These are phyloP conservation scores for Tenualosa thibaudeaui DNA, from an alignment of 2,797 vertebrate species.

Conservation along the genomic window DNA sequence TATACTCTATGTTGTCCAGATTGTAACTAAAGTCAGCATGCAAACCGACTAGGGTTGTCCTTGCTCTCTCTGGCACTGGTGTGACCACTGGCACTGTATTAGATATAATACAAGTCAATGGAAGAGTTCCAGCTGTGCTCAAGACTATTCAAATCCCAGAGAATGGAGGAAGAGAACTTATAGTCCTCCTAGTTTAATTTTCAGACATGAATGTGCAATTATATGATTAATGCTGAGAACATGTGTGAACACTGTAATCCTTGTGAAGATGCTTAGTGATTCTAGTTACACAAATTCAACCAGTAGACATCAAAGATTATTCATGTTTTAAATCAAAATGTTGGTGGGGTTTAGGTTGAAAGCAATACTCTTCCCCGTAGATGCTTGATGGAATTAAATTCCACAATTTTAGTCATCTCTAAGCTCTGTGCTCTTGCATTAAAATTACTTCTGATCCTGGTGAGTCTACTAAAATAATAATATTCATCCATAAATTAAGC, in stretches of 20 bases:
- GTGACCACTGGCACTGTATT: too few species aligned
- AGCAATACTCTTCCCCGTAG: background rate
- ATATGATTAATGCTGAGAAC: background rate
- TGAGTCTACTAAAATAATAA: background rate
- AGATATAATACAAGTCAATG: too few species aligned
- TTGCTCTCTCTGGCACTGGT: too few species aligned
- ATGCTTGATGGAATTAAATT: background rate
- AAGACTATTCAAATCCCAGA: too few species aligned
- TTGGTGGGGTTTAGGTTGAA: background rate
- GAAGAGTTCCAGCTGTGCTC: too few species aligned
- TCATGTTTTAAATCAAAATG: background rate
- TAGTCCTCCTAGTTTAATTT: too few species aligned
- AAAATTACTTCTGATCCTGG: background rate
- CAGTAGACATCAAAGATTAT: background rate
- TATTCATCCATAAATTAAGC: background rate
- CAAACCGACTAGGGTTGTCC: too few species aligned
- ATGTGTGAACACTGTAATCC: background rate
- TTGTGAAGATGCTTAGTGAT: background rate
- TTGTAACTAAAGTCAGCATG: too few species aligned
- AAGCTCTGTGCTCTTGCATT: background rate
- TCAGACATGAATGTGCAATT: too few species aligned
- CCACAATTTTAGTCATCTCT: background rate
- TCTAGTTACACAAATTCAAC: background rate
- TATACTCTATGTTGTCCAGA: too few species aligned
- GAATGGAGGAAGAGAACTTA: too few species aligned